Base-by-base conservation (phyloP, 2,888 invertebrate genomes). In the Trichogramma evanescens region DNA sequence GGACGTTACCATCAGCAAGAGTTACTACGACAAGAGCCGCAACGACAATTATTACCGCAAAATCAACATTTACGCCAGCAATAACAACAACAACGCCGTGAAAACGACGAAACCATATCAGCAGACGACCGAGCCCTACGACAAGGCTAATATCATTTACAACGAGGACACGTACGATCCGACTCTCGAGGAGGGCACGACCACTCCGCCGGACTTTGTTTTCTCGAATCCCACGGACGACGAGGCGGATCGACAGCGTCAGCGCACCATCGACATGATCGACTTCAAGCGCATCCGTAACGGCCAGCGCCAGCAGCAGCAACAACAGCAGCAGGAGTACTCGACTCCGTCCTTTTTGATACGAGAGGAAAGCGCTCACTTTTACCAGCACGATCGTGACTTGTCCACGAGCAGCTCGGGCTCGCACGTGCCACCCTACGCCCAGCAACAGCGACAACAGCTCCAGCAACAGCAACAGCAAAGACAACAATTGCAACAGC, bases 191-290 rank as follows among this genome's bases (percentile, higher is more conserved):
- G 39, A n/a, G 5, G 40, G 50, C 1, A 54, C 58, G 4, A 26
- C 45, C 4, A 43, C 3, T 7, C 46, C 50, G 1, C 49, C n/a
- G 9, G 8, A 43, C 9, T 48, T 48, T 5, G 8, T 58, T 8
- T 46, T 46, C 40, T 54, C 52, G 1, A 41, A 5, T 5, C 52
- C 62, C 10, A 10, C 58, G 9, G 69, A 69, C 6, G 69, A 66
- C 6, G 68, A 67, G 0, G 57, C 65, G 4, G 69, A 69, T 10
- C 66, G 69, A 8, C 52, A 62, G 13, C 50, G 57, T 6, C 68
- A 69, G 41, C 62, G 65, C 6, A 66, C 65, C 53, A 66, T 69
- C 1, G 68, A 69, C 54, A 62, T 60, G 13, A 58, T 50, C 1
- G 64, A 64, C 4, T 53, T 64, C 0, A 62, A 57, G 5, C 48